These are phyloP conservation scores for Cataglyphis albicans DNA, from an alignment of 2,888 invertebrate genomes.

Conservation along the genomic window DNA sequence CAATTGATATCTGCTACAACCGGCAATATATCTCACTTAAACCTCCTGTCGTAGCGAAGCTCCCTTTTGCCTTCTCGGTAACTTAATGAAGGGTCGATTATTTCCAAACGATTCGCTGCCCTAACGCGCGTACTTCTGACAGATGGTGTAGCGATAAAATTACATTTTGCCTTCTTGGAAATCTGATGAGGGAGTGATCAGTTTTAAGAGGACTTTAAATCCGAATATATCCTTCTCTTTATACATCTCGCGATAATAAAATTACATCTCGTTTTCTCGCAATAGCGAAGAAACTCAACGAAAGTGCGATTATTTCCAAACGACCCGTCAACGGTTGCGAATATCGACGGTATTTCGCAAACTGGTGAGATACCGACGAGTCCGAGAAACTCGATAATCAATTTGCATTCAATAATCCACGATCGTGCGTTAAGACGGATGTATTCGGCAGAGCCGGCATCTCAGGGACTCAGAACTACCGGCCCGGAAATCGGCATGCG, in stretches of 20 bases:
- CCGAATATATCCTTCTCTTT: slow-evolving; percentile 24
- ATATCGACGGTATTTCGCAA: slow-evolving; percentile 31
- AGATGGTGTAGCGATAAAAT: slow-evolving; percentile 40
- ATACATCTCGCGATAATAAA: slow-evolving; percentile 23
- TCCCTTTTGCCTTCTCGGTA: slow-evolving; percentile 34
- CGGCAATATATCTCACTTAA: neutral
- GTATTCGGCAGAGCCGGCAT: slow-evolving; percentile 58
- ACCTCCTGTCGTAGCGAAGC: neutral
- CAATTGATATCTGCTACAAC: slow-evolving; percentile 8
- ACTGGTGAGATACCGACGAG: slow-evolving; percentile 24
- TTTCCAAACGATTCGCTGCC: slow-evolving; percentile 43
- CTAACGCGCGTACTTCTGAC: slow-evolving; percentile 10
- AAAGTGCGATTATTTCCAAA: slow-evolving; percentile 46
- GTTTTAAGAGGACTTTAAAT: slow-evolving; percentile 22
- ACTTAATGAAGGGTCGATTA: slow-evolving; percentile 52
- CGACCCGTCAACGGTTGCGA: slow-evolving; percentile 38
- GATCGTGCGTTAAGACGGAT: slow-evolving; percentile 69
- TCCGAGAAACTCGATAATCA: slow-evolving; percentile 71
- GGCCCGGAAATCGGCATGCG: slow-evolving; percentile 72
- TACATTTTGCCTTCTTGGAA: slow-evolving; percentile 46
- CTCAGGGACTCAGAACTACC: slow-evolving; percentile 51
- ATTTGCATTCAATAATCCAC: slow-evolving; percentile 77
- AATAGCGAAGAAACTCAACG: neutral
- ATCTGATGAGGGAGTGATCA: slow-evolving; percentile 31
- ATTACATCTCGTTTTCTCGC: slow-evolving; percentile 38